These are phyloP conservation scores for Apogon hyalosoma DNA, from an alignment of 2,797 vertebrate species.

Conservation along the genomic window DNA sequence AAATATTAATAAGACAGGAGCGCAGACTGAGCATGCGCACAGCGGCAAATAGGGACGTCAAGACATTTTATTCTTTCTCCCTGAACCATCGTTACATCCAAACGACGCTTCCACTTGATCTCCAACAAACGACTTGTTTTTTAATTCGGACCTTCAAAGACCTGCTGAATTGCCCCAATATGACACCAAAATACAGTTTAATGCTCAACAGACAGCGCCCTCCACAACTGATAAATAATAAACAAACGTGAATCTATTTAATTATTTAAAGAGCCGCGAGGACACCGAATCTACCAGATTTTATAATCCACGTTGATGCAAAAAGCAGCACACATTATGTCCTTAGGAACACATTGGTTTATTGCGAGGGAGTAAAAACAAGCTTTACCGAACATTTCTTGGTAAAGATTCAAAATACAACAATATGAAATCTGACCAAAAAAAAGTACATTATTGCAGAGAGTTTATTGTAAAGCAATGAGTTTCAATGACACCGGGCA, in stretches of 20 bases:
- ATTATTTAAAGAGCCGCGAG: slow-evolving; percentile 57
- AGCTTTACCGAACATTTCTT: slow-evolving; percentile 20
- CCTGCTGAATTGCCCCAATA: not conserved
- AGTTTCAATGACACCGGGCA: slow-evolving; percentile 11
- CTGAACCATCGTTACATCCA: slow-evolving; percentile 6
- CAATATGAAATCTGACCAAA: slow-evolving; percentile 21
- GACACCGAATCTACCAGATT: slow-evolving; percentile 11
- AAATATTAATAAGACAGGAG: slow-evolving; percentile 84
- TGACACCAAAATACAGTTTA: not conserved
- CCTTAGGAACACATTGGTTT: slow-evolving; percentile 59
- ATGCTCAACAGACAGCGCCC: slow-evolving; percentile 2
- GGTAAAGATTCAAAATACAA: slow-evolving; percentile 26
- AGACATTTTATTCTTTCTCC: slow-evolving; percentile 12
- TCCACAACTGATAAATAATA: slow-evolving; percentile 63
- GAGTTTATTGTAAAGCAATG: slow-evolving; percentile 9
- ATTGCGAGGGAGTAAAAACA: slow-evolving; percentile 68
- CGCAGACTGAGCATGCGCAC: slow-evolving; percentile 81
- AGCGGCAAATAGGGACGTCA: slow-evolving; percentile 30
- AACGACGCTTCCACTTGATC: slow-evolving; percentile 10
- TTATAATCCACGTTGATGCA: slow-evolving; percentile 2
- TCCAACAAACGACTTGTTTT: not conserved
- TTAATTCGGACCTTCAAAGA: not conserved
- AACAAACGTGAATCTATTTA: slow-evolving; percentile 52
- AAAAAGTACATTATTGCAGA: slow-evolving; percentile 5
- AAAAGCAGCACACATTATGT: slow-evolving; percentile 29